Evolutionary conservation across 2,888 invertebrate species (phyloP).

Genomic region (Euproctis similis): DNA sequence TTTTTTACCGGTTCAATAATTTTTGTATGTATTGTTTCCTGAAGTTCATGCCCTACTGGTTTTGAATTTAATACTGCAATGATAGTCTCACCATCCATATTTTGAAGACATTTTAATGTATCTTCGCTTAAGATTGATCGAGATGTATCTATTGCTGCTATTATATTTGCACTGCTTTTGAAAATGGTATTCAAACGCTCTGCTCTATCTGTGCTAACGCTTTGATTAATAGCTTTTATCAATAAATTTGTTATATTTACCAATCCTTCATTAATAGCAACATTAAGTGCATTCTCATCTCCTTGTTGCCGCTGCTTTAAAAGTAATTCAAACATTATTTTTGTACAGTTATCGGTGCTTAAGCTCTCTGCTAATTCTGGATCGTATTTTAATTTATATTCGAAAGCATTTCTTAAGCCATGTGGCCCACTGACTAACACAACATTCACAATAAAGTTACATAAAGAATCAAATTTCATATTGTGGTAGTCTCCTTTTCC

Average conservation of each 20-base stretch:
- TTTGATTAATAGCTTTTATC: constrained; percentile 14
- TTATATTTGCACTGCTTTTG: constrained; percentile 11
- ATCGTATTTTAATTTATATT: constrained; percentile 33
- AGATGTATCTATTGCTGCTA: constrained; percentile 10
- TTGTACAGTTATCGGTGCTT: constrained; percentile 15
- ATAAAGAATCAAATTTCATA: constrained; percentile 15
- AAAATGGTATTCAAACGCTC: constrained; percentile 16
- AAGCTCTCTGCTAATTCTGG: constrained; percentile 16
- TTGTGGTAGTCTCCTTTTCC: constrained; percentile 1
- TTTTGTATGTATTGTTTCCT: constrained; percentile 7
- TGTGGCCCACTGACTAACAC: constrained; percentile 22
- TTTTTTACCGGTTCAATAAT: constrained; percentile 10
- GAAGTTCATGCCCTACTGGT: constrained; percentile 4
- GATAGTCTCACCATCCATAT: constrained; percentile 12
- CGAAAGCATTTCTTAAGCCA: constrained; percentile 26
- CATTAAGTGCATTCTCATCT: constrained; percentile 10
- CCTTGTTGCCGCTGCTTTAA: constrained; percentile 17
- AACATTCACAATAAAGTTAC: constrained; percentile 28
- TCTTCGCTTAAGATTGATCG: constrained; percentile 11
- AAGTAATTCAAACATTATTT: constrained; percentile 29
- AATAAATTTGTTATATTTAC: constrained; percentile 23
- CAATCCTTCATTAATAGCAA: constrained; percentile 24
- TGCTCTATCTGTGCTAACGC: constrained; percentile 15
- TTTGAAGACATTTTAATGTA: constrained; percentile 13
- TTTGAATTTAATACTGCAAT: constrained; percentile 13